phyloP scores from a whole-genome alignment of 2,888 invertebrate species.

The Chrysina gloriosa region DNA sequence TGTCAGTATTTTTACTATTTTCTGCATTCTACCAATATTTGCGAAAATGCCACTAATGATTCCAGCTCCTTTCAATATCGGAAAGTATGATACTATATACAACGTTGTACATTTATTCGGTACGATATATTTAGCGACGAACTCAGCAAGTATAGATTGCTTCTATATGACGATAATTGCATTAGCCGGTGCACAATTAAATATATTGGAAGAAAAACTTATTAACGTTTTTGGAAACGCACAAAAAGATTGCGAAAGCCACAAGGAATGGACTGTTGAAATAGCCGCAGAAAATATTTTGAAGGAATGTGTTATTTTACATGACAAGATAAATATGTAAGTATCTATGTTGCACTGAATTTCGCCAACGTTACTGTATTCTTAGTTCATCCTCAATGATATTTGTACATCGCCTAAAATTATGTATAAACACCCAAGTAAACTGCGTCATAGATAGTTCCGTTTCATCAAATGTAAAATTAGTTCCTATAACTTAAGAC shows the following conservation, averaged over 20 bases:
- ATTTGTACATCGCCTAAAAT: too few species aligned
- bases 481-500: too few species aligned
- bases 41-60: background rate
- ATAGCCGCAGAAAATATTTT: background rate
- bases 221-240: background rate
- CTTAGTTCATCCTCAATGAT: too few species aligned
- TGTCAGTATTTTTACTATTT: background rate
- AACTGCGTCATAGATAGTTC: too few species aligned
- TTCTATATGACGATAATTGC: slow-evolving; percentile 13
- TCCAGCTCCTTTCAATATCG: background rate
- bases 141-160: background rate
- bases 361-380: too few species aligned
- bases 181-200: background rate
- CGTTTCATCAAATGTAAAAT: too few species aligned
- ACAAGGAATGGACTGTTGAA: background rate
- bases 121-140: background rate
- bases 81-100: background rate
- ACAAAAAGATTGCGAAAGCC: background rate
- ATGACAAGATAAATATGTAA: slow-evolving; percentile 10
- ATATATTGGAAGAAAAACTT: slow-evolving; percentile 3
- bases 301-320: slow-evolving; percentile 7
- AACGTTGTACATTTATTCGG: slow-evolving; percentile 7
- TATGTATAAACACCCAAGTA: too few species aligned
- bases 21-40: slow-evolving; percentile 5
- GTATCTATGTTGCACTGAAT: too few species aligned